phyloP scores from a whole-genome alignment of 2,888 invertebrate genomes.

The Eutolmus rufibarbis region DNA sequence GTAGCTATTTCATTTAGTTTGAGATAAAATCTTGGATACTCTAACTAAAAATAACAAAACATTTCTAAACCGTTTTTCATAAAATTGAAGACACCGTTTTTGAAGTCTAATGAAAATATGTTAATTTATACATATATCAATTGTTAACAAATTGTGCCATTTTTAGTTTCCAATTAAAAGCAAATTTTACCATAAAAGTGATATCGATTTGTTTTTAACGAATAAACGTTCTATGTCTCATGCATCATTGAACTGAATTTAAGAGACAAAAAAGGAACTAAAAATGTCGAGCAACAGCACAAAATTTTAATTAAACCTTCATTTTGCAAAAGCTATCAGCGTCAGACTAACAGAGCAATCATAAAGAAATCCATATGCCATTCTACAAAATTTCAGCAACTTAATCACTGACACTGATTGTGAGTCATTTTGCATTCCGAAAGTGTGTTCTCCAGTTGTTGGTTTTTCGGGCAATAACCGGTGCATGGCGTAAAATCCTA shows the following conservation, averaged over 20 bases:
- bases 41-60: too few relatives aligned
- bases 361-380: background rate
- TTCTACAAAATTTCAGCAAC: background rate
- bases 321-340: background rate
- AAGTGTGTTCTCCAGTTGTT: background rate
- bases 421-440: background rate
- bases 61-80: too few relatives aligned
- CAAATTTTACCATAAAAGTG: background rate
- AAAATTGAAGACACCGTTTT: too few relatives aligned
- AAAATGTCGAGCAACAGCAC: background rate
- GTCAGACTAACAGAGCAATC: background rate
- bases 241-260: background rate
- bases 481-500: background rate
- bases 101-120: too few relatives aligned
- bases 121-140: background rate
- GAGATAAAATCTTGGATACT: too few relatives aligned
- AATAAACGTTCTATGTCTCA: background rate
- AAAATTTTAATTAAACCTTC: background rate
- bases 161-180: background rate
- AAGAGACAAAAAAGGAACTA: background rate
- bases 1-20: too few relatives aligned
- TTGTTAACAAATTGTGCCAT: background rate
- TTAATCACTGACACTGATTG: background rate
- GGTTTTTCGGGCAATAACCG: constrained; percentile 9
- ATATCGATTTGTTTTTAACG: background rate